Base-by-base conservation (phyloP, 2,888 invertebrate species). In the Torymus tubicola region DNA sequence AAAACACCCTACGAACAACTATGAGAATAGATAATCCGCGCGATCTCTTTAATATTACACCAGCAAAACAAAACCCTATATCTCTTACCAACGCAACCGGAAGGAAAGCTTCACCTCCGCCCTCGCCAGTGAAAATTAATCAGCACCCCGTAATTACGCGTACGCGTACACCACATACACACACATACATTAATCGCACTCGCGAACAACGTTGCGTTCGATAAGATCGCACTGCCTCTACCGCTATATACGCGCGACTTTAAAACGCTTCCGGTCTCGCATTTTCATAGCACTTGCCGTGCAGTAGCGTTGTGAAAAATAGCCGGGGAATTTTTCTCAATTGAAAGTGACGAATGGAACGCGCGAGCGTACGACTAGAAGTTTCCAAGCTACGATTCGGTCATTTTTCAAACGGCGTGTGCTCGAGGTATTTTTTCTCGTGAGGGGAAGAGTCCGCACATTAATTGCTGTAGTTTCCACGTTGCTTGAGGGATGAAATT, bases 121-220 rank as follows among this genome's bases (percentile, higher is more conserved):
- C 24, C 61, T 50, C 21, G n/a, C n/a, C 31, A n/a, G 42, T 42
- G 21, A 13, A 61, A 78, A 78, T 78, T 71, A 78, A 78, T 78
- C 65, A 72, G 60, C 4, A 21, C 68, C 61, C 60, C 67, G 72
- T 69, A 79, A 73, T 79, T 79, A 73, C 57, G 50, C 50, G 55
- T 31, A 31, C 31, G 31, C 31, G 42, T 8, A 42, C 42, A 42
- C 8, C 42, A 21, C 31, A 10, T 18, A 11, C 11, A 21, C 52
- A 12, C 63, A 0, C 31, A 61, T 42, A n/a, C 57, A 63, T 71
- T 60, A 71, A 71, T 71, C 65, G 77, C 65, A 70, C 24, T 5
- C 14, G 57, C 57, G 18, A 52, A 55, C 24, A 18, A 52, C 16
- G 13, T 24, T 18, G n/a, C 31, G 24, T 13, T 31, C 53, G 72